Percentiles rank a stretch among this genome's conserved stretches.
Conservation (phyloP, 2,797 vertebrate genomes). For the Strix occidentalis region DNA sequence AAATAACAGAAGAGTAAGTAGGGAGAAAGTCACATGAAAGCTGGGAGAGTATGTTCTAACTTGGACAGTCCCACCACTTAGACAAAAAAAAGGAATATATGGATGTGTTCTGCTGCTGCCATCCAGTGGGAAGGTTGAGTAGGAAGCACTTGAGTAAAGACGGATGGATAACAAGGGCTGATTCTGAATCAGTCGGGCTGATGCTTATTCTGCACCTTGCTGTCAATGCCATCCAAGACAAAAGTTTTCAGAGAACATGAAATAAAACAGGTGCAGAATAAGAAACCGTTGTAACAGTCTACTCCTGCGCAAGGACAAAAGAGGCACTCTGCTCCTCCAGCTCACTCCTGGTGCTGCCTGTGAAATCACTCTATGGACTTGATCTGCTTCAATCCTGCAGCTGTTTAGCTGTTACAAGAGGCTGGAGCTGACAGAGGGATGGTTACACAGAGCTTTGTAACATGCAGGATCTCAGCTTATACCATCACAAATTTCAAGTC, state of each 20-base stretch:
- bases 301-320: background rate
- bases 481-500: background rate
- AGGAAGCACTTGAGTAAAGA: background rate
- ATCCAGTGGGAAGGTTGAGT: slow-evolving; percentile 27
- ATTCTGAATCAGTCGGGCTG: background rate
- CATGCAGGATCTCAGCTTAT: background rate
- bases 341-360: background rate
- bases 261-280: background rate
- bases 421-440: background rate
- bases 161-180: background rate
- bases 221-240: background rate
- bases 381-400: background rate
- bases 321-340: background rate
- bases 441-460: background rate
- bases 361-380: background rate
- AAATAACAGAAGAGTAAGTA: background rate
- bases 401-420: background rate
- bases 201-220: background rate
- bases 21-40: background rate
- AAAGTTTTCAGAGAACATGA: background rate
- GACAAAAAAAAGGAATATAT: background rate
- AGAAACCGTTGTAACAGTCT: background rate
- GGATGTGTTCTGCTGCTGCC: slow-evolving; percentile 52
- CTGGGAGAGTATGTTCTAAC: rapidly evolving
- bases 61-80: background rate